Conservation (phyloP, 53 echinoderm and acorn worm genomes). For the Hippasteria phrygiana region DNA sequence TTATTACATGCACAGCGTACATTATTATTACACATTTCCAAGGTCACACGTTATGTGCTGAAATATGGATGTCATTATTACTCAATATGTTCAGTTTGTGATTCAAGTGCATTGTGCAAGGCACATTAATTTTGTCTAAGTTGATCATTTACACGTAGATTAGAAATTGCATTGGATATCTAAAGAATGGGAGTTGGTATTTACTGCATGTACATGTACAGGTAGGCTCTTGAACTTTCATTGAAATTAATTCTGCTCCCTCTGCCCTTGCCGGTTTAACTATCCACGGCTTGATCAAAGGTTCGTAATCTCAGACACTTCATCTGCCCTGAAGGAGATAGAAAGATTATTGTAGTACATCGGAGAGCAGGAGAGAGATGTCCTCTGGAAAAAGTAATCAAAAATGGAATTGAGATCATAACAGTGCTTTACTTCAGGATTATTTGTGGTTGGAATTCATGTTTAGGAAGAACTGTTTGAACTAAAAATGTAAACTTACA, state of each 20-base stretch:
- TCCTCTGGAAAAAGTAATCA: not conserved
- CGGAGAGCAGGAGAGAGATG: not conserved
- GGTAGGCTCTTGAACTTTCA: not conserved
- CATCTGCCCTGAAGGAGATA: not conserved
- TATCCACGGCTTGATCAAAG: slow-evolving; percentile 13
- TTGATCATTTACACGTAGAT: too few species aligned
- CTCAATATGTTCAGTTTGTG: too few species aligned
- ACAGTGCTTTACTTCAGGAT: not conserved
- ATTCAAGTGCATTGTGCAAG: too few species aligned
- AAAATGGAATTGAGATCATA: not conserved
- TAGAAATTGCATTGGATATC: too few species aligned
- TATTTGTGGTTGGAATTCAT: not conserved
- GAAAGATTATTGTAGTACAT: slow-evolving; percentile 12
- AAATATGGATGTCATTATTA: too few species aligned
- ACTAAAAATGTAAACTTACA: not conserved
- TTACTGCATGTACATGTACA: too few species aligned
- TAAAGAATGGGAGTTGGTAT: too few species aligned
- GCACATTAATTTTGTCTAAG: too few species aligned
- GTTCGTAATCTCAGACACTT: slow-evolving; percentile 6
- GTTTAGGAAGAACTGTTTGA: not conserved
- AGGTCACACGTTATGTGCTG: too few species aligned
- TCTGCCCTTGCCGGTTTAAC: not conserved
- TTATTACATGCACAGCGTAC: too few species aligned
- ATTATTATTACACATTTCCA: too few species aligned
- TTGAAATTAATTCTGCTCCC: slow-evolving; percentile 11